phyloP scores from a whole-genome alignment of 1,140 invertebrate genomes.

The Rhopalosiphum maidis region DNA sequence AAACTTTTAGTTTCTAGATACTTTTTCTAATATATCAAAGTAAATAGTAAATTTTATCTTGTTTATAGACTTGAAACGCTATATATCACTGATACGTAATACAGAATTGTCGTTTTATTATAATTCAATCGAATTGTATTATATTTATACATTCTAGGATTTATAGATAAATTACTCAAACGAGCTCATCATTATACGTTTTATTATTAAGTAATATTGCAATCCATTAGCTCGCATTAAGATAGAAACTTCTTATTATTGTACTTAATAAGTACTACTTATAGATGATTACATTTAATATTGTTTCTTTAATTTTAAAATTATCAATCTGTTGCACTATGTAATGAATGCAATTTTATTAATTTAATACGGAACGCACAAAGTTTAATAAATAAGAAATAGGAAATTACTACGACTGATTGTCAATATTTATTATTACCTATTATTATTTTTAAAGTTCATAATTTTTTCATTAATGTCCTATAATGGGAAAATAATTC shows the following conservation, averaged over 20 bases:
- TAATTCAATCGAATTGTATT: background rate
- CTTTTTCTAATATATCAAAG: background rate
- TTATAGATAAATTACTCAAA: background rate
- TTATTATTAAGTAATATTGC: background rate
- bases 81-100: background rate
- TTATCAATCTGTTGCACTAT: no score
- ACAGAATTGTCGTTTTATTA: background rate
- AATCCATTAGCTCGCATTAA: background rate
- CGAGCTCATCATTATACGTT: background rate
- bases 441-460: background rate
- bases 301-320: no score
- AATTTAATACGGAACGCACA: background rate
- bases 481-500: background rate
- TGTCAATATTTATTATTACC: background rate
- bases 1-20: background rate
- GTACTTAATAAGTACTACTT: no score
- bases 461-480: background rate
- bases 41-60: background rate
- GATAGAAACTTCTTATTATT: background rate
- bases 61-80: background rate
- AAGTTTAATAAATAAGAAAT: background rate
- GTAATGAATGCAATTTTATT: no score
- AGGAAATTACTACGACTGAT: background rate
- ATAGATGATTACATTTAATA: no score
- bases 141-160: background rate